Base-by-base conservation (phyloP, 1,140 invertebrate species). In the Penaeus chinensis region DNA sequence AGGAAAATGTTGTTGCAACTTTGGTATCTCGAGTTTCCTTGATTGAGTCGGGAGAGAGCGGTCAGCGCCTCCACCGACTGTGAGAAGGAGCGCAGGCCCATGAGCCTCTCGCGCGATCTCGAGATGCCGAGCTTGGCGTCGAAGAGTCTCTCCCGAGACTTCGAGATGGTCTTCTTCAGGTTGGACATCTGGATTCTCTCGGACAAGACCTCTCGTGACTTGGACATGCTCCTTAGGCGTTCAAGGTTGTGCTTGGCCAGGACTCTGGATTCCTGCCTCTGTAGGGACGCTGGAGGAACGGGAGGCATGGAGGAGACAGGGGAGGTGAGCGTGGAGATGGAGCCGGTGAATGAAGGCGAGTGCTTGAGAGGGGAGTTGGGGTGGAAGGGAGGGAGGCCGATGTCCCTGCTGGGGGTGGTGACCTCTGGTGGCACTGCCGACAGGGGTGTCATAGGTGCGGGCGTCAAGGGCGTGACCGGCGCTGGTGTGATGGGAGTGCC, bases 121-220 rank as follows among this genome's bases (percentile, higher is more conserved):
- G 82, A 84, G 61, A 83, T 65, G 7, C 87, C 80, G 47, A 87
- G 86, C 66, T 78, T 82, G 0, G 32, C 82, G 65, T 92, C 91
- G 81, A 91, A 89, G 90, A 93, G 87, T 88, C 93, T 90, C 85
- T 93, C 87, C 91, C 94, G 91, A 89, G 94, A 89, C 91, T 93
- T 91, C 84, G 93, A 92, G 22, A 91, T 89, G 32, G 89, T 91
- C 77, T 91, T 91, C 84, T 91, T 90, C 10, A 91, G 69, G 76
- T 91, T 91, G 91, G 93, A 89, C 87, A 89, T 89, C 16, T 94
- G 93, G 0, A 94, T 94, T 3, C 93, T 92, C 79, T 94, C 94
- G 74, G 94, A 92, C 18, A 94, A 91, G 1, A 94, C 93, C 85
- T 94, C 94, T 2, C 94, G 92, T 0, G 94, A 94, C 88, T 94